Conservation (phyloP, 2,797 vertebrate genomes). For the Fundulus diaphanus region DNA sequence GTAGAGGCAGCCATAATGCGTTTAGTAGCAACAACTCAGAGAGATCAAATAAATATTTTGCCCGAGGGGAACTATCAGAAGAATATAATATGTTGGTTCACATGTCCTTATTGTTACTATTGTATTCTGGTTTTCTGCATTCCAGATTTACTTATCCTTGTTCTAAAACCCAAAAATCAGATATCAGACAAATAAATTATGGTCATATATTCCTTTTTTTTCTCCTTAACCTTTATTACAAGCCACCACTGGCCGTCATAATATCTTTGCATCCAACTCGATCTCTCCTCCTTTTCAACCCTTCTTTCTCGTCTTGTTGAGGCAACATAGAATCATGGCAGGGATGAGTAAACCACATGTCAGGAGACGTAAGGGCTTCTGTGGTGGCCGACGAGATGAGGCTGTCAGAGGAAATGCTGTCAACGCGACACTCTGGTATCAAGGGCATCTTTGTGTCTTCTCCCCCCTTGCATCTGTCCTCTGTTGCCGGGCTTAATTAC, state of each 20-base stretch:
- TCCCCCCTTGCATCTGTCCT: constrained; percentile 57
- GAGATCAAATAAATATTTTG: background rate
- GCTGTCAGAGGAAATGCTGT: constrained; percentile 82
- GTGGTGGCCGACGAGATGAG: constrained; percentile 61
- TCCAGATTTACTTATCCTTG: background rate
- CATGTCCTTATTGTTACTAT: background rate
- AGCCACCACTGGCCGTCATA: constrained; percentile 50
- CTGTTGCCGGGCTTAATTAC: constrained; percentile 77
- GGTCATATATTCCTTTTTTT: background rate
- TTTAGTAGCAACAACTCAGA: background rate
- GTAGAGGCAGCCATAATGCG: background rate
- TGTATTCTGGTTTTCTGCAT: background rate
- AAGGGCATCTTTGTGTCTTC: constrained; percentile 73
- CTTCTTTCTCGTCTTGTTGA: constrained; percentile 50
- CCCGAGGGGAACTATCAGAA: background rate
- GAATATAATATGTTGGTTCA: background rate
- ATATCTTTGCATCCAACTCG: constrained; percentile 42
- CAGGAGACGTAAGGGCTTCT: constrained; percentile 77
- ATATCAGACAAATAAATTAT: background rate
- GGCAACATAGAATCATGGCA: constrained; percentile 51
- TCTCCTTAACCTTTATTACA: constrained; percentile 35
- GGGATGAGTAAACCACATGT: constrained; percentile 82
- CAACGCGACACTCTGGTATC: constrained; percentile 76
- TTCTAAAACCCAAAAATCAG: background rate
- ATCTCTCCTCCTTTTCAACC: constrained; percentile 28